Evolutionary conservation across 1,140 invertebrate species (phyloP).

Genomic region (Limonius californicus): DNA sequence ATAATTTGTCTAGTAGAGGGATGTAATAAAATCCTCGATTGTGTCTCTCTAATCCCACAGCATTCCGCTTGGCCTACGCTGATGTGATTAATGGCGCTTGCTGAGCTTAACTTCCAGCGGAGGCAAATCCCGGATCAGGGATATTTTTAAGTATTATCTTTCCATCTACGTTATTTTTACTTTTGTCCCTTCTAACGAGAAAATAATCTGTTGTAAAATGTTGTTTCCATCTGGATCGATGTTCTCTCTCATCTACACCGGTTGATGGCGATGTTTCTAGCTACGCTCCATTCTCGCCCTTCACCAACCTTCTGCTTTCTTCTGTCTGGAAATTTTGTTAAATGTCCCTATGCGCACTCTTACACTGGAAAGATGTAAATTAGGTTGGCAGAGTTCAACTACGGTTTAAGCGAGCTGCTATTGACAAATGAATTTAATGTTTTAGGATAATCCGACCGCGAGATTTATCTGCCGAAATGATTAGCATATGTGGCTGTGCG

Average conservation of each 20-base stretch:
- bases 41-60: slow-evolving; percentile 27
- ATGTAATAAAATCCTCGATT: slow-evolving; percentile 29
- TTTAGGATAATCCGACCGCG: no score
- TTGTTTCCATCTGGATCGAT: not conserved
- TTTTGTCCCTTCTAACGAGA: slow-evolving; percentile 14
- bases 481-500: no score
- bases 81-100: slow-evolving; percentile 29
- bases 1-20: slow-evolving; percentile 26
- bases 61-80: slow-evolving; percentile 24
- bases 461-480: no score
- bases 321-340: no score
- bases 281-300: no score
- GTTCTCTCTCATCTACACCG: not conserved
- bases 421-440: no score
- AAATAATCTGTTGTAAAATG: slow-evolving; percentile 14
- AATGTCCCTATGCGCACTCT: no score
- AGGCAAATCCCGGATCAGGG: slow-evolving; percentile 20
- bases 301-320: no score
- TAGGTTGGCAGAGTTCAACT: no score
- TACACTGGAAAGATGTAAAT: no score
- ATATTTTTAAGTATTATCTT: slow-evolving; percentile 29
- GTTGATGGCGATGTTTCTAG: not conserved
- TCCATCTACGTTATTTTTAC: slow-evolving; percentile 18
- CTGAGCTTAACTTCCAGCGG: slow-evolving; percentile 26
- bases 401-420: no score